Base-by-base conservation (phyloP, 2,888 invertebrate species). In the Agonopterix arenella region DNA sequence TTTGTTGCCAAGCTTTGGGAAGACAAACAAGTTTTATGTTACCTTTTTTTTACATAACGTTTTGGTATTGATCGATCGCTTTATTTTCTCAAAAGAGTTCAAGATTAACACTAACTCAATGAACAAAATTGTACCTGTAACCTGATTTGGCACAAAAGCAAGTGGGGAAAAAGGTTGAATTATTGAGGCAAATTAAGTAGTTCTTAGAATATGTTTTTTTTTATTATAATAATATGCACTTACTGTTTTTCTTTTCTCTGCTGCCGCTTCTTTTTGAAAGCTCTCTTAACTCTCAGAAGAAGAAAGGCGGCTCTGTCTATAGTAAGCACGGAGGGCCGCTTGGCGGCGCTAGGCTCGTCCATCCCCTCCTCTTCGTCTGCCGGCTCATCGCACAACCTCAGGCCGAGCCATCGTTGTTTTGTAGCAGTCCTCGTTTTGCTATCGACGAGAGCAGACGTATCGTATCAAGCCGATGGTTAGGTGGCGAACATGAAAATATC, bases 231-330 rank as follows among this genome's bases (percentile, higher is more conserved):
- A 43, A 28, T 28, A 4, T 28, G 8, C 60, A 92, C 93, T 93
- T 76, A 96, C 96, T 92, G 94, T 90, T 94, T 95, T 56, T 96
- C 96, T 74, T 96, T 96, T 64, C 95, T 90, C 77, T 95, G 95
- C 75, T 96, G 93, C 61, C 96, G 93, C 88, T 96, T 96, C 90
- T 95, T 96, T 84, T 95, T 96, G 84, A 97, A 97, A 42, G 96
- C 97, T 70, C 95, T 93, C 75, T 96, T 96, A 52, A 97, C 96
- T 61, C 97, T 91, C 62, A 97, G 90, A 61, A 97, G 91, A 40
- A 97, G 90, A 79, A 97, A 97, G 49, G 97, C 97, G 47, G 97
- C 97, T 59, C 96, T 92, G 89, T 96, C 97, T 76, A 97, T 96
- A 65, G 96, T 95, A 62, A 96, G 89, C 56, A 93, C 91, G 62